A percentile compares a stretch with the other conserved stretches of the same genome.
phyloP scores from a whole-genome alignment of 1,140 invertebrate species.

The Ostrea edulis region DNA sequence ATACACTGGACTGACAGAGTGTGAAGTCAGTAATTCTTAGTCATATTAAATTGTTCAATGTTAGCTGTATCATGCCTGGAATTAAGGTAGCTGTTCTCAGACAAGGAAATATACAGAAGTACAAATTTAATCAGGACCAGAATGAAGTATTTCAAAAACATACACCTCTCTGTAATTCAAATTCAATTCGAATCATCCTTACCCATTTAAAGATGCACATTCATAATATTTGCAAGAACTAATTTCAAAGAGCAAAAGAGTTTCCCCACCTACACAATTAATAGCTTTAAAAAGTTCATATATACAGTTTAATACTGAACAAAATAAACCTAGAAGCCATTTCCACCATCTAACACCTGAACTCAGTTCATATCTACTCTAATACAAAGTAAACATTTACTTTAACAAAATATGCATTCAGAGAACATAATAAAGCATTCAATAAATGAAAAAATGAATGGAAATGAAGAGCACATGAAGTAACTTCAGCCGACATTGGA shows the following conservation, averaged over 20 bases:
- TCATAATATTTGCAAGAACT: not conserved
- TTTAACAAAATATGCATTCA: not conserved
- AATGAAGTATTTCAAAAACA: not conserved
- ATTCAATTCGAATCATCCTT: not conserved
- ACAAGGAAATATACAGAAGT: constrained; percentile 1
- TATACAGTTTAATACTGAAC: not conserved
- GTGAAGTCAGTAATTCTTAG: not conserved
- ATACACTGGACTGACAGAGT: not conserved
- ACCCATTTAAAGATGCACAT: constrained; percentile 2
- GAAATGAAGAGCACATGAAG: not conserved
- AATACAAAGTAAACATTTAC: not conserved
- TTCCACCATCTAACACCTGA: not conserved
- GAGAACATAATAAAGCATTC: not conserved
- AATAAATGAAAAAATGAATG: constrained; percentile 22
- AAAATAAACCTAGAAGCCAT: constrained; percentile 33
- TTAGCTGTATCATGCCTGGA: constrained; percentile 15
- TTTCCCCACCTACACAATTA: not conserved
- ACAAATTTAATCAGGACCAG: not conserved
- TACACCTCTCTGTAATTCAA: not conserved
- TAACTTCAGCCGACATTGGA: not conserved
- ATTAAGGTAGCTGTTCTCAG: not conserved
- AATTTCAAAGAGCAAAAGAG: too few species aligned
- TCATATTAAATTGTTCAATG: constrained; percentile 19
- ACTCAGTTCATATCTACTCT: not conserved
- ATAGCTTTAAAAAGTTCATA: not conserved